phyloP scores from a whole-genome alignment of 2,113 vertebrate species.

The Phaethornis superciliosus region DNA sequence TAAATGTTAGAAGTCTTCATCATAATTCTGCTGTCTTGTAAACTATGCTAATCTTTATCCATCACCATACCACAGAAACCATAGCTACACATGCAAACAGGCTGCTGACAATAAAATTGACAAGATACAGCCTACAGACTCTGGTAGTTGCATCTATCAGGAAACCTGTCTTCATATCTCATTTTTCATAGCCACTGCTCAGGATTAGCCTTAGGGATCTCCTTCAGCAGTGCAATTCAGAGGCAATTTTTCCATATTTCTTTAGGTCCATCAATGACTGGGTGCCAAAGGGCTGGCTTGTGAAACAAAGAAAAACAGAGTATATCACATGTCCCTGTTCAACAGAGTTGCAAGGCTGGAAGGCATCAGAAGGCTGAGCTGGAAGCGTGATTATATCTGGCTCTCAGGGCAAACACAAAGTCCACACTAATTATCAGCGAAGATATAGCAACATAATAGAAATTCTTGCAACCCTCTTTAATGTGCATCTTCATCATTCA shows the following conservation, averaged over 20 bases:
- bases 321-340: background rate
- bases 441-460: background rate
- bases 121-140: background rate
- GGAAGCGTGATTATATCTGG: background rate
- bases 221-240: background rate
- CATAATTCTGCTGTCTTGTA: background rate
- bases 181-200: background rate
- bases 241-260: background rate
- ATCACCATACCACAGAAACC: background rate
- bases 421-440: background rate
- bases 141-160: background rate
- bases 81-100: background rate
- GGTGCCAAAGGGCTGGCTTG: background rate
- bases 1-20: background rate
- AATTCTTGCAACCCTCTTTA: background rate
- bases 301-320: background rate
- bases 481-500: background rate
- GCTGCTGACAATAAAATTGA: slow-evolving; percentile 23
- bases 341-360: background rate
- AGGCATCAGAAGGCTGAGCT: background rate
- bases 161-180: background rate
- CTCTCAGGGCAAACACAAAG: background rate
- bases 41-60: background rate
- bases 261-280: background rate
- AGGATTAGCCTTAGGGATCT: background rate